Evolutionary conservation across 2,113 vertebrate genomes (phyloP).

Genomic region (Cnemophilus loriae): DNA sequence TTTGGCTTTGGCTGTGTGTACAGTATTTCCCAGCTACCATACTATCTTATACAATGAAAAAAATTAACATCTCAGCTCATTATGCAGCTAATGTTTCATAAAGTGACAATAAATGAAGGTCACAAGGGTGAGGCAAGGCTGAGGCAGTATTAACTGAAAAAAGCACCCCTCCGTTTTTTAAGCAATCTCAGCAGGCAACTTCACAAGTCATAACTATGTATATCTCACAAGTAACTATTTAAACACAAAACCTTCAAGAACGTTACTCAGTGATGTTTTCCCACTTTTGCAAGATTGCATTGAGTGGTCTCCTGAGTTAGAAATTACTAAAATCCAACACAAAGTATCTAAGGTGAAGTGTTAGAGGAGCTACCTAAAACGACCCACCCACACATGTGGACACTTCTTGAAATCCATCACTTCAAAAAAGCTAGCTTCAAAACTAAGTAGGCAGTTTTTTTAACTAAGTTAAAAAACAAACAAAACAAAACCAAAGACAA

Average conservation of each 20-base stretch:
- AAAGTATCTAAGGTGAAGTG: background rate
- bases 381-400: fast-evolving
- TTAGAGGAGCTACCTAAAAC: background rate
- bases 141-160: background rate
- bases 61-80: background rate
- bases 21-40: background rate
- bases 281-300: background rate
- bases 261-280: background rate
- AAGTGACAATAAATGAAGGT: background rate
- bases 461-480: background rate
- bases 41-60: background rate
- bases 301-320: background rate
- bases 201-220: background rate
- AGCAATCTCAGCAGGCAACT: background rate
- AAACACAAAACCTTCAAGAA: background rate
- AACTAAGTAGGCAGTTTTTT: background rate
- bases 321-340: background rate
- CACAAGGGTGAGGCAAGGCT: background rate
- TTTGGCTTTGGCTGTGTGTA: background rate
- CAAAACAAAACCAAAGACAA: no score
- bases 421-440: background rate
- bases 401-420: background rate
- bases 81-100: background rate
- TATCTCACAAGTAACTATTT: background rate
- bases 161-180: background rate